Evolutionary conservation across 2,113 vertebrate species (phyloP), one percentile per base, ranked within the genome.

Genomic region (Pogonocichla stellata): DNA sequence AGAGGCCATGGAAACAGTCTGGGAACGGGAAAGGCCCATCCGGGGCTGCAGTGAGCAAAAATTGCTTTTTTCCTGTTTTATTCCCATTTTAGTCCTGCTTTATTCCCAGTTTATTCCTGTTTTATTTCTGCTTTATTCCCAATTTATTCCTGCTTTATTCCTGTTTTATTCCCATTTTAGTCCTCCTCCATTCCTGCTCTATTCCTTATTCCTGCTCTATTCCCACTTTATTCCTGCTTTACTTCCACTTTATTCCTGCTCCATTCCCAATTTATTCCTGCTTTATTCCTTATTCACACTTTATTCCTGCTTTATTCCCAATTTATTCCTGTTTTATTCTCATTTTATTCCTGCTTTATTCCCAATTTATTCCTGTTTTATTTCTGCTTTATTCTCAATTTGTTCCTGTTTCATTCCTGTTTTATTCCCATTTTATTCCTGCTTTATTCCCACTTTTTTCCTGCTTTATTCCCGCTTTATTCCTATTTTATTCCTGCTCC

Each of bases 21-120:
- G 9, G 36, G 53, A 26, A 17, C 1, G 1, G 24, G 2, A 48
- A 72, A 66, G n/a, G 31, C 25, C 2, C 31, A 0, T 19, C 40
- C 28, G 0, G 7, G 25, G 33, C 17, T n/a, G 38, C 28, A 14
- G 53, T 4, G n/a, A 51, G 48, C 48, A 26, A 5, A 2, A 4
- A 0, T 3, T 1, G 0, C 5, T 42, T 5, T 5, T 13, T 71
- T 40, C 48, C 20, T 12, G 14, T 70, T 54, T 5, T 2, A 25
- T 45, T 66, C 31, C 31, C 1, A 1, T 1, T 66, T 10, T 29
- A 28, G 40, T 61, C 17, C 11, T 1, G 1, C 16, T 19, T 40
- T 38, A 10, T 16, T 34, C 57, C 57, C 9, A 9, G 1, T 58
- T 24, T 16, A 28, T 61, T 61, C 34, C 26, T 2, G 1, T 4